A percentile compares a stretch with the other conserved stretches of the same genome.
Evolutionary conservation across 2,113 vertebrate genomes (phyloP).

Genomic region (Galbula dea): DNA sequence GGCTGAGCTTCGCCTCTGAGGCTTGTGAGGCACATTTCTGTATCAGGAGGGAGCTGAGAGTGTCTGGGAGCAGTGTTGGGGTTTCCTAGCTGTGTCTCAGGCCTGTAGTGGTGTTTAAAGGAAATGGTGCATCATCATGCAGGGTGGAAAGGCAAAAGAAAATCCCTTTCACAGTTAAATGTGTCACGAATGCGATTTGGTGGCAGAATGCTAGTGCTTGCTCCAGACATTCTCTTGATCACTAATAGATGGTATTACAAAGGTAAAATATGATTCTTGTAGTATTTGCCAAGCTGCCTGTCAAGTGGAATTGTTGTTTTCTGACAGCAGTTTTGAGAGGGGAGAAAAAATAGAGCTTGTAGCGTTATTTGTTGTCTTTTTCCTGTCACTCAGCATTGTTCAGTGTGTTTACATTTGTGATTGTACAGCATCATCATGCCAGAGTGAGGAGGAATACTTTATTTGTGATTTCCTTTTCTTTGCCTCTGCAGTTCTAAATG

Average conservation of each 20-base stretch:
- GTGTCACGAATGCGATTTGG: not conserved
- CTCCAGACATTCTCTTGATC: rapidly evolving
- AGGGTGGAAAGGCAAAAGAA: not conserved
- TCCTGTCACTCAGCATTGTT: rapidly evolving
- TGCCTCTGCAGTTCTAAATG: not conserved
- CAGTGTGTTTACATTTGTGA: not conserved
- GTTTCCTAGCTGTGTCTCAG: not conserved
- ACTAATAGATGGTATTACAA: rapidly evolving
- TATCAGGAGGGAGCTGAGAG: not conserved
- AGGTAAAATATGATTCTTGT: rapidly evolving
- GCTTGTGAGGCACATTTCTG: rapidly evolving
- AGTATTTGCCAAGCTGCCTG: not conserved
- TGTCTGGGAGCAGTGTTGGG: not conserved
- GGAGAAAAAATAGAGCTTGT: rapidly evolving
- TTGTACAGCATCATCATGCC: not conserved
- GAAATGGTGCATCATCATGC: slow-evolving; percentile 50
- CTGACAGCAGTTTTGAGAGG: not conserved
- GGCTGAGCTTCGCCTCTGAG: not conserved
- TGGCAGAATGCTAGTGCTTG: not conserved
- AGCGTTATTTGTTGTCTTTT: not conserved
- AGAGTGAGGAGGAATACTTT: not conserved
- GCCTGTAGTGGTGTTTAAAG: not conserved
- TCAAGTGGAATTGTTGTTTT: not conserved
- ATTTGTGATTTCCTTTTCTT: not conserved
- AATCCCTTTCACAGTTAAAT: not conserved